Conservation (phyloP, 2,797 vertebrate species). For the Cynopterus sphinx region DNA sequence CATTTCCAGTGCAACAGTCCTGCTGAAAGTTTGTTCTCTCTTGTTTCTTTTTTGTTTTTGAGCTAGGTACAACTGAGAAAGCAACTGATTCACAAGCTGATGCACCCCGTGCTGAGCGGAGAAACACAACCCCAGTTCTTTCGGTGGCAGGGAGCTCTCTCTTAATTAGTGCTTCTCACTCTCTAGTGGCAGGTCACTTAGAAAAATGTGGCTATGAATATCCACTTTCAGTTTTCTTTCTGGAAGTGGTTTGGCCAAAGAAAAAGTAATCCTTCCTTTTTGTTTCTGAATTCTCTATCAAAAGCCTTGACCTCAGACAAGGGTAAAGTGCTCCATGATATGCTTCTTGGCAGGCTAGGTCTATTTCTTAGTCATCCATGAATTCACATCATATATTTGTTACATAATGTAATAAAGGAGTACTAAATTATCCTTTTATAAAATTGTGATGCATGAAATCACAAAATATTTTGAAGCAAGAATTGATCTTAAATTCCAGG, state of each 20-base stretch:
- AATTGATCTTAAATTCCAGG: background rate
- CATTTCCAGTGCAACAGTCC: background rate
- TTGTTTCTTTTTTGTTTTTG: background rate
- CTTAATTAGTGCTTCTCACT: slow-evolving; percentile 90
- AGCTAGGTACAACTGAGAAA: slow-evolving; percentile 93
- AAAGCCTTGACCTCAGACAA: background rate
- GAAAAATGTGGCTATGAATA: slow-evolving; percentile 92
- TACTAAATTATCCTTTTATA: background rate
- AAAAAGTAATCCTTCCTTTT: slow-evolving; percentile 86
- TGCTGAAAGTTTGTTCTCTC: background rate
- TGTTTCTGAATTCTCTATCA: background rate
- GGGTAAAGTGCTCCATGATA: background rate
- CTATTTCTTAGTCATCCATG: background rate
- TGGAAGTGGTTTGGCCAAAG: slow-evolving; percentile 93
- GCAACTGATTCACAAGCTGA: slow-evolving; percentile 94
- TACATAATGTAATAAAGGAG: background rate
- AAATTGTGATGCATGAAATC: slow-evolving; percentile 15
- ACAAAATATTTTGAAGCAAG: background rate
- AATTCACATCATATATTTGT: background rate
- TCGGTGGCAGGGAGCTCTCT: slow-evolving; percentile 82
- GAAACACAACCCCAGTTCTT: slow-evolving; percentile 81
- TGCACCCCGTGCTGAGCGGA: slow-evolving; percentile 85
- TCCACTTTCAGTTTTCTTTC: slow-evolving; percentile 94
- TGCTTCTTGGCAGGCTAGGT: background rate
- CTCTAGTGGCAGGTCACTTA: slow-evolving; percentile 92